These are phyloP conservation scores for Epizoanthus rinbou DNA, from an alignment of 92 coral and sea anemone genomes.

Conservation along the genomic window DNA sequence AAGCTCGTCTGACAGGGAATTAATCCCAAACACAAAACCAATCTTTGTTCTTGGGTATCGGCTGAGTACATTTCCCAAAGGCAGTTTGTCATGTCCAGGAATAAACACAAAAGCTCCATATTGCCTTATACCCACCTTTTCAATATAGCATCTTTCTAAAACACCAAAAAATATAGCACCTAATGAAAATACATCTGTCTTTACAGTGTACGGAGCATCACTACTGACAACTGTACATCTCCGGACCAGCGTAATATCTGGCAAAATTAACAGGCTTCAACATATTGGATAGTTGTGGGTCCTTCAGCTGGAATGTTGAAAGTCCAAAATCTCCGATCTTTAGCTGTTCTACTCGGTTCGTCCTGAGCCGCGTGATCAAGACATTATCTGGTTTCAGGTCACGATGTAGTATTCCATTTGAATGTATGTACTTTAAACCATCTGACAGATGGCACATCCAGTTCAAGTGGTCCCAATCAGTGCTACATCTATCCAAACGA, in stretches of 20 bases:
- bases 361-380: not conserved
- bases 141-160: slow-evolving; percentile 1
- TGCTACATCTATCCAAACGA: not conserved
- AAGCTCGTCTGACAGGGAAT: not conserved
- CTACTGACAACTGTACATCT: not conserved
- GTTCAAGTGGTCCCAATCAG: not conserved
- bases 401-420: not conserved
- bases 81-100: not conserved
- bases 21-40: not conserved
- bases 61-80: not conserved
- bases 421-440: not conserved
- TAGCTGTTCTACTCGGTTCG: not conserved
- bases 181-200: slow-evolving; percentile 8
- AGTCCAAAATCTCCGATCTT: not conserved
- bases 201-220: not conserved
- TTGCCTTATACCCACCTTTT: not conserved
- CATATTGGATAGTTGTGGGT: too few relatives aligned
- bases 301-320: not conserved
- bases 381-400: not conserved
- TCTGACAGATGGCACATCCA: slow-evolving; percentile 2
- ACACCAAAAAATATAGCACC: slow-evolving; percentile 12
- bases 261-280: not conserved
- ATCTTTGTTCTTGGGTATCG: not conserved
- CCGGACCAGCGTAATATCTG: not conserved
- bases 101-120: not conserved